Percentiles rank a stretch among this genome's conserved stretches.
phyloP scores from a whole-genome alignment of 2,113 vertebrate genomes.

The Lasiurus cinereus region DNA sequence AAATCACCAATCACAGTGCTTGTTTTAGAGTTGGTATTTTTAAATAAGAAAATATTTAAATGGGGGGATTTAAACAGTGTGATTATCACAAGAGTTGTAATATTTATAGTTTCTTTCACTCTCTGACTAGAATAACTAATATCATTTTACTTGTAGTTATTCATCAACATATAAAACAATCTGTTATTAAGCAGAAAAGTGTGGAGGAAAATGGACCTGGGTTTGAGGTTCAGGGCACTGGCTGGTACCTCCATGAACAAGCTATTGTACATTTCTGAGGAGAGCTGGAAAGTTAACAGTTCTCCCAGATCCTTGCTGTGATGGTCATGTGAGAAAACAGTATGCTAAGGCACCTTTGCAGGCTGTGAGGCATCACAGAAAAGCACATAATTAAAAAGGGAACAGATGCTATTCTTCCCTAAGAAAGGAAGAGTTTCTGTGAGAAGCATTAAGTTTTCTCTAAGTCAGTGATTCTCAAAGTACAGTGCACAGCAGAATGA shows the following conservation, averaged over 20 bases:
- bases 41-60: conserved; percentile 30
- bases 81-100: not conserved
- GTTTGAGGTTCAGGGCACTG: not conserved
- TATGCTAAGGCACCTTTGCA: not conserved
- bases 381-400: not conserved
- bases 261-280: not conserved
- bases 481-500: not conserved
- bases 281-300: not conserved
- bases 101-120: not conserved
- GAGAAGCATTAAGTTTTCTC: not conserved
- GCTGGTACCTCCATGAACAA: not conserved
- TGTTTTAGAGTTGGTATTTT: not conserved
- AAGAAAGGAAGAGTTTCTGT: not conserved
- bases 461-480: not conserved
- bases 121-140: not conserved
- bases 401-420: not conserved
- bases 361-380: not conserved
- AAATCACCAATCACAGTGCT: not conserved
- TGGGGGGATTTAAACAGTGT: not conserved
- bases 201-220: not conserved
- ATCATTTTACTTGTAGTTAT: not conserved
- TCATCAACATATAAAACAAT: not conserved
- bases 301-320: not conserved
- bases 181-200: not conserved
- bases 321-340: not conserved